A percentile compares a stretch with the other conserved stretches of the same genome.
Evolutionary conservation across 2,797 vertebrate genomes (phyloP).

Genomic region (Tamandua tetradactyla): DNA sequence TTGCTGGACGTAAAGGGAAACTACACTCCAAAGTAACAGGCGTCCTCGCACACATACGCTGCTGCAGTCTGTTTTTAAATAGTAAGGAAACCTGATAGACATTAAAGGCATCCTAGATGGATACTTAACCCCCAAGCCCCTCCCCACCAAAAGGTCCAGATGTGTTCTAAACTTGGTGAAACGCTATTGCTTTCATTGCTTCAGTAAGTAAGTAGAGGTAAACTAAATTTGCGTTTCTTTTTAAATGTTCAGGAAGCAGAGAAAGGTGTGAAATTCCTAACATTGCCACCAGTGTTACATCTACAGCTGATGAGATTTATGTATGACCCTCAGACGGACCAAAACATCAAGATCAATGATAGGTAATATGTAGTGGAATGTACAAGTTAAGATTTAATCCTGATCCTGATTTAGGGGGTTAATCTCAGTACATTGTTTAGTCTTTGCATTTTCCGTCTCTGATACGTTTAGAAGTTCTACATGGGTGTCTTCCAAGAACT

Average conservation of each 20-base stretch:
- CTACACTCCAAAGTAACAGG: not conserved
- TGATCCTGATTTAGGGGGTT: no score
- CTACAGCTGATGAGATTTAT: conserved; percentile 99
- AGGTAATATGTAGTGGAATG: conserved; percentile 85
- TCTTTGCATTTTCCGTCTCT: not conserved
- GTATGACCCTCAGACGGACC: conserved; percentile 99
- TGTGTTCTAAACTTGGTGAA: not conserved
- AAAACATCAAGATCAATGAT: conserved; percentile 99
- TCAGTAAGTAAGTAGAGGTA: not conserved
- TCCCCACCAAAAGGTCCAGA: not conserved
- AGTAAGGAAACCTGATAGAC: not conserved
- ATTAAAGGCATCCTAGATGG: not conserved
- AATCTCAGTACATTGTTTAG: not conserved
- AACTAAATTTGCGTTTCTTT: conserved; percentile 41
- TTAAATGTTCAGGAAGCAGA: conserved; percentile 92
- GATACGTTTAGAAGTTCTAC: not conserved
- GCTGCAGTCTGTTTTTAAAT: not conserved
- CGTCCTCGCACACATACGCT: not conserved
- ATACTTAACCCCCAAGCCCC: not conserved
- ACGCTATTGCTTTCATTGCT: not conserved
- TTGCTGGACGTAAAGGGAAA: not conserved
- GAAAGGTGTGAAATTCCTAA: conserved; percentile 98
- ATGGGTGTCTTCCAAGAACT: not conserved
- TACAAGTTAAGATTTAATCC: not conserved
- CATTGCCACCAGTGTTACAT: conserved; percentile 97